Base-by-base conservation (phyloP, 1,140 invertebrate genomes). In the Catajapyx aquilonaris region DNA sequence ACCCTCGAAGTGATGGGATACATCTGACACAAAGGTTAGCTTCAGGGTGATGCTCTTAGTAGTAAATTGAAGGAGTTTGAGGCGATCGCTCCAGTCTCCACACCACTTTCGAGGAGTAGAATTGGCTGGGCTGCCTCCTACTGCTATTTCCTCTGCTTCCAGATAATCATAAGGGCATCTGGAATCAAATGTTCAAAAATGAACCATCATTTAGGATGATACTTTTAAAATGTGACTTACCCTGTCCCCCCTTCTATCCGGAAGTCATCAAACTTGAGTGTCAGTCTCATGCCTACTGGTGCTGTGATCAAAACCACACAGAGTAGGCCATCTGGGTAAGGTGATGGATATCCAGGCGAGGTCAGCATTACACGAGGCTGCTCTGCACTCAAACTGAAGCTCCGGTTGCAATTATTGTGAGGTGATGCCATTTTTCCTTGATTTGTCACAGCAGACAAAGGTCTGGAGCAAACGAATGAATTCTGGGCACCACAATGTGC, bases 121-220 rank as follows among this genome's bases (percentile, higher is more conserved):
- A 1, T 30, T 38, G 11, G 28, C 13, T 9, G 34, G 34, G 11
- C 22, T 35, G 25, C 5, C 19, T 31, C 21, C 13, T 16, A 20
- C 13, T 32, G 31, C 30, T 37, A 39, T 40, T 43, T 72, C 68
- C 7, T 60, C 54, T 32, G 76, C 65, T 51, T 74, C 70, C 42
- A 79, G 44, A 48, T 65, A 75, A 52, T 78, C 75, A 53, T 77
- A 78, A 41, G 65, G 66, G 60, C 75, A 78, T 42, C 73, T 77
- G 54, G 10, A 53, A 49, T 11, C 48, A 45, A 41, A 31, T 42
- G n/a, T 9, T 11, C 13, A 39, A 37, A 32, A 18, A n/a, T n/a
- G n/a, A n/a, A n/a, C n/a, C n/a, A n/a, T n/a, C n/a, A n/a, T n/a
- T n/a, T n/a, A n/a, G n/a, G n/a, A n/a, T 28, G 23, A 28, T 28